phyloP scores from a whole-genome alignment of 1,140 invertebrate species.

The Drosophila nikananu region DNA sequence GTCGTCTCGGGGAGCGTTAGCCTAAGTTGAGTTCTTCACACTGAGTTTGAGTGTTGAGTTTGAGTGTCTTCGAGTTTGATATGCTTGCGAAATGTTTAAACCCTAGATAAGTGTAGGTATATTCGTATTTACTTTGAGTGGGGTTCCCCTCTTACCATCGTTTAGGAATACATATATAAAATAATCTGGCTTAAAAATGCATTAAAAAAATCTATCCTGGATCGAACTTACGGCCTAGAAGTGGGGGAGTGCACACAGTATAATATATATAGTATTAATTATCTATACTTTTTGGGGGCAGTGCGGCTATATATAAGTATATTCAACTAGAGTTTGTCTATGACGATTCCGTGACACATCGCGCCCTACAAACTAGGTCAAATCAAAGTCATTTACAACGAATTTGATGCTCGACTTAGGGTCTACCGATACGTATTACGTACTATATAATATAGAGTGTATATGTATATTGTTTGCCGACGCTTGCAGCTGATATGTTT shows the following conservation, averaged over 20 bases:
- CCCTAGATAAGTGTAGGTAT: conserved; percentile 39
- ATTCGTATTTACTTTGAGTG: conserved; percentile 17
- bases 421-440: conserved; percentile 10
- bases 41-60: conserved; percentile 25
- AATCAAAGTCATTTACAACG: conserved; percentile 53
- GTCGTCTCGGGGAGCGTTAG: conserved; percentile 18
- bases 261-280: conserved; percentile 43
- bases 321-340: conserved; percentile 54
- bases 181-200: conserved; percentile 75
- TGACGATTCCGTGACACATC: conserved; percentile 48
- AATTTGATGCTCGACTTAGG: conserved; percentile 48
- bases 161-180: conserved; percentile 54
- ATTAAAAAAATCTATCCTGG: conserved; percentile 62
- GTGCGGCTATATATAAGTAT: conserved; percentile 43
- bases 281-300: conserved; percentile 44
- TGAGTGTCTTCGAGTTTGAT: conserved; percentile 32
- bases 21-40: conserved; percentile 50
- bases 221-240: conserved; percentile 58
- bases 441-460: conserved; percentile 35
- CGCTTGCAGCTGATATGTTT: conserved; percentile 80
- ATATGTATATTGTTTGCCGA: conserved; percentile 48
- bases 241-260: conserved; percentile 45
- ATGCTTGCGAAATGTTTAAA: conserved; percentile 55
- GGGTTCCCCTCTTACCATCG: background rate
- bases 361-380: conserved; percentile 51